phyloP scores from a whole-genome alignment of 2,113 vertebrate species.

The Hyperopisus bebe region DNA sequence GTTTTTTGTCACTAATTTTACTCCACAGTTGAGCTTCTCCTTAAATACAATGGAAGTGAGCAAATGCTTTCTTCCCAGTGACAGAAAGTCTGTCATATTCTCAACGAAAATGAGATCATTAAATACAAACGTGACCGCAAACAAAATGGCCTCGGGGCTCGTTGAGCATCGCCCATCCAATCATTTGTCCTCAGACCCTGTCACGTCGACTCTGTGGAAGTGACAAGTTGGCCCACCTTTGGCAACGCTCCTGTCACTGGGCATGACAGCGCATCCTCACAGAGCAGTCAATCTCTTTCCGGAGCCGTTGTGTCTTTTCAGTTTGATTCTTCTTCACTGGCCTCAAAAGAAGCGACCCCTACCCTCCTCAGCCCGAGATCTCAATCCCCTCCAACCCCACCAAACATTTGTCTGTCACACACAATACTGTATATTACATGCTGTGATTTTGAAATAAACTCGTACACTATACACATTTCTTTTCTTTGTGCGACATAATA shows the following conservation, averaged over 20 bases:
- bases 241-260: background rate
- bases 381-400: background rate
- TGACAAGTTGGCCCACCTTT: background rate
- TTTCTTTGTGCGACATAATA: constrained; percentile 44
- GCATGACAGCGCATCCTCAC: background rate
- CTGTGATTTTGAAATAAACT: constrained; percentile 24
- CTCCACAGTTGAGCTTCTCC: background rate
- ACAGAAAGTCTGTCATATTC: background rate
- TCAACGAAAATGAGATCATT: background rate
- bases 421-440: constrained; percentile 23
- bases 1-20: background rate
- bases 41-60: background rate
- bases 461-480: constrained; percentile 41
- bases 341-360: background rate
- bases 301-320: background rate
- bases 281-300: background rate
- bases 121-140: background rate
- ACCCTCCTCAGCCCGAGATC: background rate
- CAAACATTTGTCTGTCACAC: background rate
- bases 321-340: constrained; percentile 1
- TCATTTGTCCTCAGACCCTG: background rate
- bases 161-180: background rate
- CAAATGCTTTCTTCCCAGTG: constrained; percentile 5
- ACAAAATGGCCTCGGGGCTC: background rate
- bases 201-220: background rate